Conservation (phyloP, 2,888 invertebrate species). For the Baronia brevicornis region DNA sequence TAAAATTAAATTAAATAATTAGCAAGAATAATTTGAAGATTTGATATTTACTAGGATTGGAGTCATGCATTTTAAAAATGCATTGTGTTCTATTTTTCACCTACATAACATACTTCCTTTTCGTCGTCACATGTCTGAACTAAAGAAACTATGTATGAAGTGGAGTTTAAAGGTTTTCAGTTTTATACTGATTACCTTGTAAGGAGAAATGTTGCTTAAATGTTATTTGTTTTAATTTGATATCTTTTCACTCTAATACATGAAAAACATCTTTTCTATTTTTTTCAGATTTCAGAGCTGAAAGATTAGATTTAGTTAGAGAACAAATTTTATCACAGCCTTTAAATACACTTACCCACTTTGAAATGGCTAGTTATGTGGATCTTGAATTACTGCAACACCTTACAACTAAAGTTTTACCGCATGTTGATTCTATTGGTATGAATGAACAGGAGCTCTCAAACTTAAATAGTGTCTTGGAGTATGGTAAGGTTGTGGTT, state of each 20-base stretch:
- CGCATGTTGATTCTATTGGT: conserved; percentile 86
- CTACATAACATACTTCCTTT: too few species aligned
- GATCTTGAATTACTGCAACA: conserved; percentile 81
- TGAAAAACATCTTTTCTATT: conserved; percentile 7
- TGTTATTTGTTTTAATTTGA: too few species aligned
- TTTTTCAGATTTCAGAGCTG: conserved; percentile 77
- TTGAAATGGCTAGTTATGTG: conserved; percentile 91
- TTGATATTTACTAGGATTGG: too few species aligned
- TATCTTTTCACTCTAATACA: conserved; percentile 1
- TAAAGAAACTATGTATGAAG: too few species aligned
- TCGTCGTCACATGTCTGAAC: too few species aligned
- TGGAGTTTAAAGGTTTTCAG: too few species aligned
- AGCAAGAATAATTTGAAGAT: too few species aligned
- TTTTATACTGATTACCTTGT: too few species aligned
- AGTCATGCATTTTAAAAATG: too few species aligned
- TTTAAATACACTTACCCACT: conserved; percentile 80
- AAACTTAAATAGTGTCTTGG: conserved; percentile 82
- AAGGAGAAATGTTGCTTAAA: too few species aligned
- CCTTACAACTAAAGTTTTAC: conserved; percentile 79
- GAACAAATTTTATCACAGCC: conserved; percentile 79
- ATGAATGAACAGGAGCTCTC: conserved; percentile 93
- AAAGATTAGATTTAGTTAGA: conserved; percentile 78
- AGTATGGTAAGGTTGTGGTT: conserved; percentile 81
- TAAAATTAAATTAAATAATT: too few species aligned
- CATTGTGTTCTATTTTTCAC: too few species aligned